These are phyloP conservation scores for Stictocephala bisonia DNA, from an alignment of 2,888 invertebrate genomes.

Conservation along the genomic window DNA sequence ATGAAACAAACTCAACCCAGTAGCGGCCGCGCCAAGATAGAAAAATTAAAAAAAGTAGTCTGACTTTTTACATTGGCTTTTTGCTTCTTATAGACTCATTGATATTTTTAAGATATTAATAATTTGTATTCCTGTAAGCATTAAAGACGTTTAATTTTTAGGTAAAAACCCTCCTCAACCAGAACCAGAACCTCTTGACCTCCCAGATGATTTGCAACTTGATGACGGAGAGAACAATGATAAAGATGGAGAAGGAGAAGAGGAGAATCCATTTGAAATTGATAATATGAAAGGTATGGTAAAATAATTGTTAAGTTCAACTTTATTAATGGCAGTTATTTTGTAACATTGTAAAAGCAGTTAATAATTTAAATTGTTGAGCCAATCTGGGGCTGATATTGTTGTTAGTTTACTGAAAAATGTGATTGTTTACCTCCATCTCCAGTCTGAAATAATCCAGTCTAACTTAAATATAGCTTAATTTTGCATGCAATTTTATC, in stretches of 20 bases:
- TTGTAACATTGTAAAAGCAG: not conserved
- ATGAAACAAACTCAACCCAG: no score
- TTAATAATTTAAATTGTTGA: no score
- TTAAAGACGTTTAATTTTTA: constrained; percentile 29
- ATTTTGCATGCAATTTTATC: no score
- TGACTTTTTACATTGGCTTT: not conserved
- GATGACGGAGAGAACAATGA: constrained; percentile 78
- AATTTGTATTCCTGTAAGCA: no score
- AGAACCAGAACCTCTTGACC: constrained; percentile 87
- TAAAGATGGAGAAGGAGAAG: constrained; percentile 70
- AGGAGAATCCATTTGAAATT: constrained; percentile 88
- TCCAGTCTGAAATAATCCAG: no score
- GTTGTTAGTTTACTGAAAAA: no score
- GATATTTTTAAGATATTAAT: not conserved
- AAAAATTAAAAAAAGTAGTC: no score
- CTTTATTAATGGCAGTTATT: not conserved
- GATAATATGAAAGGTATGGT: constrained; percentile 78
- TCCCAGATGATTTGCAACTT: constrained; percentile 87
- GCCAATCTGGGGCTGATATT: no score
- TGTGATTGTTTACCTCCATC: no score
- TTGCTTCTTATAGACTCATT: not conserved
- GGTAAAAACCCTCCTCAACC: constrained; percentile 75
- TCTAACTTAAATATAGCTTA: no score
- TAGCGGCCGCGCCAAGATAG: no score
- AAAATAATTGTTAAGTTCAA: no score